These are phyloP conservation scores for Scalopus aquaticus DNA, from an alignment of 2,113 vertebrate species.

Conservation along the genomic window DNA sequence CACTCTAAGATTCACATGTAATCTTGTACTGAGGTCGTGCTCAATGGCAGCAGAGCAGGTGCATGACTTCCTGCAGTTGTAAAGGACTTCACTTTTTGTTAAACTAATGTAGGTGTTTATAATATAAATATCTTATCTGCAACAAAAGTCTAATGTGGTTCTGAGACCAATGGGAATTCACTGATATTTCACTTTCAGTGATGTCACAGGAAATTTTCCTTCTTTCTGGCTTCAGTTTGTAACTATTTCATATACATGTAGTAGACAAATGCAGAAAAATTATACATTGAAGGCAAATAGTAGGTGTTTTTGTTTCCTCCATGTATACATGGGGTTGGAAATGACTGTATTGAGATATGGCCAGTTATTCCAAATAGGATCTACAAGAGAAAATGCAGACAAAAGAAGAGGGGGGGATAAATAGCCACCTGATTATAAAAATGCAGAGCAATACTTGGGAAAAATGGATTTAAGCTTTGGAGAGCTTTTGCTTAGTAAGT, in stretches of 20 bases:
- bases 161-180: conserved; percentile 15
- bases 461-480: background rate
- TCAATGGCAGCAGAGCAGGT: background rate
- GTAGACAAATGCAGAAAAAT: conserved; percentile 29
- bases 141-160: conserved; percentile 16
- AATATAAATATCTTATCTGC: background rate
- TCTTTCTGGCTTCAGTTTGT: background rate
- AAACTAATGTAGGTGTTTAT: background rate
- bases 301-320: conserved; percentile 8
- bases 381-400: background rate
- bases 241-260: conserved; percentile 22
- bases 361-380: background rate
- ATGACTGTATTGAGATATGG: background rate
- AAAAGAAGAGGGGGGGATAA: background rate
- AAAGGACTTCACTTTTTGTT: conserved; percentile 33
- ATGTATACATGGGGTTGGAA: background rate
- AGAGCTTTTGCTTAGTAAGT: background rate
- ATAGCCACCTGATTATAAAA: background rate
- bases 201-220: conserved; percentile 13
- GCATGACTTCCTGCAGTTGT: background rate
- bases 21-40: background rate
- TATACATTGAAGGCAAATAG: background rate
- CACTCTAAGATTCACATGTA: background rate
- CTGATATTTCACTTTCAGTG: background rate
- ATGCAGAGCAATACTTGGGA: background rate